Evolutionary conservation across 2,797 vertebrate genomes (phyloP).

Genomic region (Manis pentadactyla): DNA sequence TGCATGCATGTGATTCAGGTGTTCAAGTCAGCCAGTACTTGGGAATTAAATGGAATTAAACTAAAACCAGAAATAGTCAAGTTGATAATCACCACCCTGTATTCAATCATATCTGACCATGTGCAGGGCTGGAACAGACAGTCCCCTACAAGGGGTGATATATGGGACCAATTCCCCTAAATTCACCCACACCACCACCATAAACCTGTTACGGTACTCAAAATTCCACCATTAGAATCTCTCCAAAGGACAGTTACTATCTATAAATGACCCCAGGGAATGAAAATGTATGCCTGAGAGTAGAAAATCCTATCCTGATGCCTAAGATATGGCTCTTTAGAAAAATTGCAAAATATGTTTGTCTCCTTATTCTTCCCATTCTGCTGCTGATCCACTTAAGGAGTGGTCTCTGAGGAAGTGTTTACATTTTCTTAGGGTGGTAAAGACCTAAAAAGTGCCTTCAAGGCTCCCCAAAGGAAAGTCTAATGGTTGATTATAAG

Average conservation of each 20-base stretch:
- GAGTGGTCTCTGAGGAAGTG: background rate
- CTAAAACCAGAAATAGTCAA: background rate
- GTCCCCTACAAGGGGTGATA: background rate
- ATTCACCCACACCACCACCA: background rate
- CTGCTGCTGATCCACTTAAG: background rate
- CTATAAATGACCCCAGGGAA: background rate
- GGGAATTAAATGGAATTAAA: background rate
- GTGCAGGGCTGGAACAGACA: background rate
- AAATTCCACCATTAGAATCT: background rate
- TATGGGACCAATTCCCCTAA: background rate
- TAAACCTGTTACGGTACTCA: background rate
- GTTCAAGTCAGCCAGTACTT: background rate
- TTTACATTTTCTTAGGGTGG: background rate
- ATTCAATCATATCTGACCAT: background rate
- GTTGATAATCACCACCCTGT: background rate
- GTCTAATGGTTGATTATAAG: background rate
- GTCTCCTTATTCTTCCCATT: background rate
- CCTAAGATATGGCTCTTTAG: background rate
- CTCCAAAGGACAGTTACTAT: background rate
- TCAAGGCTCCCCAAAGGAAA: background rate
- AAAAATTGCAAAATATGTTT: background rate
- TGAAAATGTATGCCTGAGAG: background rate
- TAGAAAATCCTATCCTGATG: background rate
- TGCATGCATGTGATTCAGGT: background rate
- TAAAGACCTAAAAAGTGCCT: background rate